Evolutionary conservation across 1,140 invertebrate species (phyloP).

Genomic region (Ruditapes philippinarum): DNA sequence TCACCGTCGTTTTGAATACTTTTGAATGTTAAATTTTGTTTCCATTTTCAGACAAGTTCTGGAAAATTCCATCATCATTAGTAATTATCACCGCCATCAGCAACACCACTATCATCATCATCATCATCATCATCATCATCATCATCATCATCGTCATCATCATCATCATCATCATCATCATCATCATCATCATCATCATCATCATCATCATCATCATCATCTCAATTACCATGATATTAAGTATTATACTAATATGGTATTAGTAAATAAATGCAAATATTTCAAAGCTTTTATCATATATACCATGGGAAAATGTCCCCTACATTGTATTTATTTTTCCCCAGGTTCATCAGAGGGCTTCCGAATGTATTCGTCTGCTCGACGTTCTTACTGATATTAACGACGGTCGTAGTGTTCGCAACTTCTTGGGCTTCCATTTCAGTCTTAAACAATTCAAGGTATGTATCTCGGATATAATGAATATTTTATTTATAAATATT

Average conservation of each 20-base stretch:
- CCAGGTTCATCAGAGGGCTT: slow-evolving; percentile 87
- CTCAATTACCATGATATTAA: too few relatives aligned
- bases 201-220: too few relatives aligned
- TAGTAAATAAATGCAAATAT: too few relatives aligned
- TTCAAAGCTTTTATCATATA: too few relatives aligned
- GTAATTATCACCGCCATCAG: neutral
- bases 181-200: neutral
- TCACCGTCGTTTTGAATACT: neutral
- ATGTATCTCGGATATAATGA: too few relatives aligned
- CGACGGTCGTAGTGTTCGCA: slow-evolving; percentile 87
- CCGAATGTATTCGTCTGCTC: slow-evolving; percentile 88
- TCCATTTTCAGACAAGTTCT: neutral
- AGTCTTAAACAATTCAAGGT: slow-evolving; percentile 86
- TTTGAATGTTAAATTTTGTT: neutral
- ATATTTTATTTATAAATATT: too few relatives aligned
- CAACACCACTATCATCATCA: too few relatives aligned
- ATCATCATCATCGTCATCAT: neutral
- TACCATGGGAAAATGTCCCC: too few relatives aligned
- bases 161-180: neutral
- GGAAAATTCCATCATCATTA: neutral
- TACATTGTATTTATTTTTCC: too few relatives aligned
- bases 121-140: neutral
- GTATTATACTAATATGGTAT: too few relatives aligned
- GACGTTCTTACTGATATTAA: slow-evolving; percentile 89
- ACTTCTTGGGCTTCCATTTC: slow-evolving; percentile 88